Conservation (phyloP, 2,113 vertebrate genomes). For the Poeciliopsis retropinna region DNA sequence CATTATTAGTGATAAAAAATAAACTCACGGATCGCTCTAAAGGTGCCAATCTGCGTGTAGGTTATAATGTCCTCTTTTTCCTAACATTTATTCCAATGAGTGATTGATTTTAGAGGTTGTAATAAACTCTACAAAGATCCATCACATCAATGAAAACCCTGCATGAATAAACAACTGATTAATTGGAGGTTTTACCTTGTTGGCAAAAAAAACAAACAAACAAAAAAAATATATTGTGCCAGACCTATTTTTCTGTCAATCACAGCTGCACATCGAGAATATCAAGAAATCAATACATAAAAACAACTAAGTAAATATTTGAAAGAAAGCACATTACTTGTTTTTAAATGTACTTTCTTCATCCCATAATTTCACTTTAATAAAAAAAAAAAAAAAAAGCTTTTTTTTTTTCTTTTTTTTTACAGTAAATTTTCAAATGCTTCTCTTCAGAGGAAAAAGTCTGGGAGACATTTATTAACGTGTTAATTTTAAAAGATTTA, state of each 20-base stretch:
- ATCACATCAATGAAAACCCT: conserved; percentile 80
- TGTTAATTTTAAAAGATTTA: too few relatives aligned
- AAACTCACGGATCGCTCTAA: neutral
- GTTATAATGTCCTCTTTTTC: conserved; percentile 16
- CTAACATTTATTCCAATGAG: conserved; percentile 65
- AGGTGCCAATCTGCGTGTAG: neutral
- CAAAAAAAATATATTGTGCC: too few relatives aligned
- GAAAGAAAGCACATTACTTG: neutral
- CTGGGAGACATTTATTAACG: too few relatives aligned
- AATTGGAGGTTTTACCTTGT: conserved; percentile 15
- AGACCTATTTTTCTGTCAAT: conserved; percentile 50
- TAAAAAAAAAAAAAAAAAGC: too few relatives aligned
- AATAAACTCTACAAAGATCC: conserved; percentile 70
- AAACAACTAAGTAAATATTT: neutral
- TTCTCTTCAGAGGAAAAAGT: too few relatives aligned
- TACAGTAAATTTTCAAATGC: too few relatives aligned
- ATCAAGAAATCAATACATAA: neutral
- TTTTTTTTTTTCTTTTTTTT: too few relatives aligned
- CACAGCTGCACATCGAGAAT: conserved; percentile 2
- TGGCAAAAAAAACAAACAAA: too few relatives aligned
- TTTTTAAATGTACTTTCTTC: neutral
- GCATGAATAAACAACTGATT: conserved; percentile 9
- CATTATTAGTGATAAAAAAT: neutral
- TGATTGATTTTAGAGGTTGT: conserved; percentile 57
- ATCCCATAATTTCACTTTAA: neutral